Percentiles rank a stretch among this genome's conserved stretches.
These are phyloP conservation scores for Acrobasis repandana DNA, from an alignment of 2,888 invertebrate genomes.

Conservation along the genomic window DNA sequence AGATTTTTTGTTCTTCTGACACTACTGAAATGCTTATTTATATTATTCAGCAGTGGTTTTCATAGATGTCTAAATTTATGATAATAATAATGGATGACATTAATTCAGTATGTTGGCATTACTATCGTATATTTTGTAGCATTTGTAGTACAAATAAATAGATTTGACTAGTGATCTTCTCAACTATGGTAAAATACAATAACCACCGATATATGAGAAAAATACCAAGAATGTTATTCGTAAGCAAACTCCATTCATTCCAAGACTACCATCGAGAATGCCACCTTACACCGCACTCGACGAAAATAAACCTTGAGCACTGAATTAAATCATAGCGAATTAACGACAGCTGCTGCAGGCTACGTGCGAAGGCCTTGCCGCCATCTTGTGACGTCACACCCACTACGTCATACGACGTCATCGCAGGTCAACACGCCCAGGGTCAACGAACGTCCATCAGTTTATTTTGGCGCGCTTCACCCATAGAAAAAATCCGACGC, in stretches of 20 bases:
- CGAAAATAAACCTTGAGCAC: conserved; percentile 61
- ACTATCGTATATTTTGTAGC: too few species aligned
- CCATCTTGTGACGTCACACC: conserved; percentile 59
- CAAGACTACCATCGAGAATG: background rate
- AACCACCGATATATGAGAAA: background rate
- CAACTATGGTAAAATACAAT: background rate
- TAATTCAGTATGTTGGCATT: too few species aligned
- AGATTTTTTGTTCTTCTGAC: too few species aligned
- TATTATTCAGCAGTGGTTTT: too few species aligned
- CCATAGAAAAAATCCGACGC: conserved; percentile 56
- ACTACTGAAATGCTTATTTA: too few species aligned
- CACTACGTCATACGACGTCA: conserved; percentile 66
- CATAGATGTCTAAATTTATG: too few species aligned
- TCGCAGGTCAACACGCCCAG: conserved; percentile 56
- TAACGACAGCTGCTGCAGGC: conserved; percentile 41
- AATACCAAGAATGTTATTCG: background rate
- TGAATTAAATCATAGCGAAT: conserved; percentile 50
- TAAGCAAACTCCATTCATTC: background rate
- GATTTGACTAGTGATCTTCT: background rate
- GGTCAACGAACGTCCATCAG: conserved; percentile 75
- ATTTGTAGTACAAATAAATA: too few species aligned
- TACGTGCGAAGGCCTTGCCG: conserved; percentile 41
- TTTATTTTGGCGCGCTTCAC: conserved; percentile 72
- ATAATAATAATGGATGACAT: too few species aligned
- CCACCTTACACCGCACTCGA: conserved; percentile 39